These are phyloP conservation scores for Andrena flavipes DNA, from an alignment of 2,888 invertebrate species.

Conservation along the genomic window DNA sequence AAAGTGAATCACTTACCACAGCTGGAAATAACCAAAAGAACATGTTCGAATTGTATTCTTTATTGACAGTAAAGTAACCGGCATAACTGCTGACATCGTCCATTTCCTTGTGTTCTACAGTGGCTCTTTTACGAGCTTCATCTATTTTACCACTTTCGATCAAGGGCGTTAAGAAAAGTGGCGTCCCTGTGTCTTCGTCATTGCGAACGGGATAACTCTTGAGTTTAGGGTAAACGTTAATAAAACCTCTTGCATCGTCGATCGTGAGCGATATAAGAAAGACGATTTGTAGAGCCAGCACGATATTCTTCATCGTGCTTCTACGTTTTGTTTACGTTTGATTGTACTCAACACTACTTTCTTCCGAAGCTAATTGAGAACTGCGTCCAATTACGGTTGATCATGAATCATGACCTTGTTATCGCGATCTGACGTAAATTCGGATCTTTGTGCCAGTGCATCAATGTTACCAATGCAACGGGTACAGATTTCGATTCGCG, in stretches of 20 bases:
- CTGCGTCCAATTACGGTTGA: not conserved
- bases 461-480: constrained; percentile 42
- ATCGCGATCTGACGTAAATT: constrained; percentile 7
- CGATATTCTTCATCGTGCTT: constrained; percentile 23
- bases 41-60: constrained; percentile 91
- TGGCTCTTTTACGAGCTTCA: constrained; percentile 87
- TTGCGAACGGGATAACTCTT: constrained; percentile 66
- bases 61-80: constrained; percentile 94
- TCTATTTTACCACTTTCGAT: constrained; percentile 90
- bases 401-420: not conserved
- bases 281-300: constrained; percentile 19
- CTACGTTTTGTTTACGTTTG: not conserved
- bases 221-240: constrained; percentile 78
- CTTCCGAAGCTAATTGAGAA: not conserved
- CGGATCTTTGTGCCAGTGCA: constrained; percentile 10
- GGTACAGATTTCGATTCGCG: not conserved
- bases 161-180: constrained; percentile 91
- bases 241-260: constrained; percentile 43
- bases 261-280: constrained; percentile 30
- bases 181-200: constrained; percentile 85
- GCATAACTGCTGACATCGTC: constrained; percentile 89
- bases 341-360: not conserved
- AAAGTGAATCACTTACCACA: constrained; percentile 80
- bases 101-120: constrained; percentile 87
- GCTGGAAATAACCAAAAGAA: constrained; percentile 98